Evolutionary conservation across 1,140 invertebrate species (phyloP).

Genomic region (Cyclina sinensis): DNA sequence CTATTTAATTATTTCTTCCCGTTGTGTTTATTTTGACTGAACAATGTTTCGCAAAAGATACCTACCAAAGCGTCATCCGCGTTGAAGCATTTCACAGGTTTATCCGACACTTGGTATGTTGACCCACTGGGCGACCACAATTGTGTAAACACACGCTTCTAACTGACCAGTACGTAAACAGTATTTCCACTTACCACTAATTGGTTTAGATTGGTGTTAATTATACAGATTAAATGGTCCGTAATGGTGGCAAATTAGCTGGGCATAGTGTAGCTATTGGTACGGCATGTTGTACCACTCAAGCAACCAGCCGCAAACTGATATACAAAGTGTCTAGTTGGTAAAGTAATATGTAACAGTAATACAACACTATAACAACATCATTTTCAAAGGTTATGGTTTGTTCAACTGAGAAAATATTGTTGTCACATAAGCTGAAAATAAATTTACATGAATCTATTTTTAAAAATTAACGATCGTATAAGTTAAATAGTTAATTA

Average conservation of each 20-base stretch:
- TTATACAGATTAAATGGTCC: conserved; percentile 30
- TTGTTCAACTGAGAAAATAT: not conserved
- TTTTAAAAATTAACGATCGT: no score
- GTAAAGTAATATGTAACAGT: not conserved
- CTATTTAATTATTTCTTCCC: not conserved
- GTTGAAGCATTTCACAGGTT: not conserved
- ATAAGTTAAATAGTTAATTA: no score
- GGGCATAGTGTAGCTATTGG: conserved; percentile 13
- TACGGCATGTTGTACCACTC: conserved; percentile 10
- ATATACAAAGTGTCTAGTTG: not conserved
- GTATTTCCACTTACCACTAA: conserved; percentile 4
- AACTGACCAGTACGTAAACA: conserved; percentile 27
- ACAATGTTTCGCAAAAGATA: conserved; percentile 36
- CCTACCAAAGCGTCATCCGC: not conserved
- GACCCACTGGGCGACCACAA: conserved; percentile 1
- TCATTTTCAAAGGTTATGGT: not conserved
- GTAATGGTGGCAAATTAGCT: conserved; percentile 37
- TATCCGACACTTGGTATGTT: conserved; percentile 21
- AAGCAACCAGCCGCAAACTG: conserved; percentile 20
- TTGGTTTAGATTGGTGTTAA: conserved; percentile 44
- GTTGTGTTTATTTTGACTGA: conserved; percentile 22
- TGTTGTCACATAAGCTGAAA: not conserved
- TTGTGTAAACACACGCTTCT: conserved; percentile 17
- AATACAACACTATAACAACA: not conserved
- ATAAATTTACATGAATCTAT: no score